Evolutionary conservation across 2,888 invertebrate species (phyloP).

Genomic region (Hydrotaea cyrtoneurina): DNA sequence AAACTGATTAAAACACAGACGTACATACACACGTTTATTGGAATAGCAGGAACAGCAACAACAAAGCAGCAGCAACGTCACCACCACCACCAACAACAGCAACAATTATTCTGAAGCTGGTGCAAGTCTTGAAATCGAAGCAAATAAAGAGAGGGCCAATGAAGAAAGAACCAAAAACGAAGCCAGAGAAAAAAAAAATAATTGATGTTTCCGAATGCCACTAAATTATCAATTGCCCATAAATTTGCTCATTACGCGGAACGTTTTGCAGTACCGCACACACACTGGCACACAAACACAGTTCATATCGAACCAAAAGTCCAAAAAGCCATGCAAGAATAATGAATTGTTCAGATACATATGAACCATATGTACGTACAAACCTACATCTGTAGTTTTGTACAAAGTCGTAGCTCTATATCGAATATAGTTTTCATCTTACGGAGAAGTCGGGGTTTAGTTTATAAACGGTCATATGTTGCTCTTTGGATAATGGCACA

Average conservation of each 20-base stretch:
- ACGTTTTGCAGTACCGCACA: constrained; percentile 58
- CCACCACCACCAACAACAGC: background rate
- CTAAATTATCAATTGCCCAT: constrained; percentile 81
- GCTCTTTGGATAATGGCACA: background rate
- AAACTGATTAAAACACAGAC: constrained; percentile 60
- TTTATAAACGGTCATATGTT: constrained; percentile 11
- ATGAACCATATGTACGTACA: background rate
- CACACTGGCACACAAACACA: background rate
- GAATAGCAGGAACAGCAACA: constrained; percentile 37
- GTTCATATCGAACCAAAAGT: background rate
- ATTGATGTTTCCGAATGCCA: constrained; percentile 81
- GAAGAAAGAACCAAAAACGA: constrained; percentile 52
- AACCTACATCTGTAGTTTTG: background rate
- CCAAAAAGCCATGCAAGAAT: constrained; percentile 13
- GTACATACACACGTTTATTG: constrained; percentile 34
- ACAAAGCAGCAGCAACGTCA: background rate
- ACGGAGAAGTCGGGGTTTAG: background rate
- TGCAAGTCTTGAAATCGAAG: constrained; percentile 57
- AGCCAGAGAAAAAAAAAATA: constrained; percentile 70
- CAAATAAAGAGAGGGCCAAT: constrained; percentile 67
- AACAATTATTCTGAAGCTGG: constrained; percentile 28
- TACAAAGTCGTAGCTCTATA: background rate
- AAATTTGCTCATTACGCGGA: constrained; percentile 80
- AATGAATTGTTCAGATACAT: constrained; percentile 9
- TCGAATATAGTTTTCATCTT: background rate